A percentile compares a stretch with the other conserved stretches of the same genome.
Conservation (phyloP, 2,113 vertebrate genomes). For the Datnioides undecimradiatus region DNA sequence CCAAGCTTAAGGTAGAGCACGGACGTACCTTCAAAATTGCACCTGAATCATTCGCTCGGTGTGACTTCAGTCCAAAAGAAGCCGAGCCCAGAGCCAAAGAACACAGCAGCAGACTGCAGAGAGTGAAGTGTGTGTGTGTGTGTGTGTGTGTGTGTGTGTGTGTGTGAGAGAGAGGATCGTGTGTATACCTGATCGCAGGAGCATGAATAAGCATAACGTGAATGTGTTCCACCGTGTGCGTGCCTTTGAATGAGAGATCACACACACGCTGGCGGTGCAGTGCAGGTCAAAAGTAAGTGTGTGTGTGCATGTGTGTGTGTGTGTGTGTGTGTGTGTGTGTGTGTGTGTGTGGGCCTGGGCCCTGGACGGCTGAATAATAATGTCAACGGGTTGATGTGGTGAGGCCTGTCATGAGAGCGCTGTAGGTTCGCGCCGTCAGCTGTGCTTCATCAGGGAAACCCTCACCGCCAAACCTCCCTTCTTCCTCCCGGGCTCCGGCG, state of each 20-base stretch:
- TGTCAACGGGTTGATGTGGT: conserved; percentile 72
- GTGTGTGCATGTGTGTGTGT: conserved; percentile 71
- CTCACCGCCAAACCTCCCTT: conserved; percentile 56
- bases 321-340: conserved; percentile 75
- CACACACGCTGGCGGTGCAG: conserved; percentile 13
- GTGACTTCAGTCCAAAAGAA: conserved; percentile 51
- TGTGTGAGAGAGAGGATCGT: conserved; percentile 10
- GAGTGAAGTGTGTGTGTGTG: not conserved
- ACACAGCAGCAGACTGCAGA: conserved; percentile 27
- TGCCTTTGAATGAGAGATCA: conserved; percentile 32
- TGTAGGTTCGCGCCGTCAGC: conserved; percentile 71
- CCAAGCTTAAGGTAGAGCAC: not conserved
- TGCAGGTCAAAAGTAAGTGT: conserved; percentile 61
- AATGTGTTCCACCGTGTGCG: conserved; percentile 9
- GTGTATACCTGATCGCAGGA: conserved; percentile 46
- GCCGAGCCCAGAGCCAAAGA: conserved; percentile 39
- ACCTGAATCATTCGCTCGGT: not conserved
- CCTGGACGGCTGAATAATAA: conserved; percentile 56
- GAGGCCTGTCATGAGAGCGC: conserved; percentile 63
- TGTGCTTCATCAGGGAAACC: conserved; percentile 72
- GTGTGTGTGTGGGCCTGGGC: conserved; percentile 66
- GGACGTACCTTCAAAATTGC: not conserved
- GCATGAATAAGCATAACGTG: conserved; percentile 38
- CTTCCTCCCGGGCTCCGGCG: conserved; percentile 25
- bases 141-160: not conserved